phyloP scores from a whole-genome alignment of 2,113 vertebrate genomes.

The Bettongia penicillata region DNA sequence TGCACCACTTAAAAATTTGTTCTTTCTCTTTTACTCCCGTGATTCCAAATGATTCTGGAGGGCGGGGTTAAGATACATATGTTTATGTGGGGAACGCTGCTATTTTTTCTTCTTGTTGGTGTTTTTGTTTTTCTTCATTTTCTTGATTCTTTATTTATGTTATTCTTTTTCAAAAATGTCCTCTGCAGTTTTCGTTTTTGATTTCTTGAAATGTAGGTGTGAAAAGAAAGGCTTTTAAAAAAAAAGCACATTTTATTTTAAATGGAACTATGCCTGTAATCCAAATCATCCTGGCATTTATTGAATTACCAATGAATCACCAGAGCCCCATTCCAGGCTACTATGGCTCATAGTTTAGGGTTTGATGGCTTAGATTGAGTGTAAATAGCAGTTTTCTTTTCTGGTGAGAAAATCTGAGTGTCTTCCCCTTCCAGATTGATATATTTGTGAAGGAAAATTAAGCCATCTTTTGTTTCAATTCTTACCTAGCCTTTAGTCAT shows the following conservation, averaged over 20 bases:
- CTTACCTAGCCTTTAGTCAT: background rate
- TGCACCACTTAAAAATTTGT: background rate
- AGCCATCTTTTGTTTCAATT: background rate
- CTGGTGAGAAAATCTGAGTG: no score
- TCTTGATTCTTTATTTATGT: background rate
- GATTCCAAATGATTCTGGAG: background rate
- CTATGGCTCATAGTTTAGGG: no score
- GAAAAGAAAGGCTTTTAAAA: background rate
- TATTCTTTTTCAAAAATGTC: background rate
- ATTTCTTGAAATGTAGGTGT: background rate
- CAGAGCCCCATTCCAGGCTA: background rate
- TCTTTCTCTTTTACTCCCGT: background rate
- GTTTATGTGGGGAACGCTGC: background rate
- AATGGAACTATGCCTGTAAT: background rate
- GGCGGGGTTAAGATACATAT: background rate
- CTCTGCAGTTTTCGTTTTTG: background rate
- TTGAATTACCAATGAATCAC: background rate
- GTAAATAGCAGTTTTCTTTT: no score
- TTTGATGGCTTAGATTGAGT: background rate
- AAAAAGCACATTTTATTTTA: background rate
- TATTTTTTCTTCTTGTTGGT: background rate
- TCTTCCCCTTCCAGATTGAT: background rate
- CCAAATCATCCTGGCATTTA: background rate
- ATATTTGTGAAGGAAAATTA: background rate
- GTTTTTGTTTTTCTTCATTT: background rate